Base-by-base conservation (phyloP, 2,797 vertebrate genomes). In the Silurus lanzhouensis region DNA sequence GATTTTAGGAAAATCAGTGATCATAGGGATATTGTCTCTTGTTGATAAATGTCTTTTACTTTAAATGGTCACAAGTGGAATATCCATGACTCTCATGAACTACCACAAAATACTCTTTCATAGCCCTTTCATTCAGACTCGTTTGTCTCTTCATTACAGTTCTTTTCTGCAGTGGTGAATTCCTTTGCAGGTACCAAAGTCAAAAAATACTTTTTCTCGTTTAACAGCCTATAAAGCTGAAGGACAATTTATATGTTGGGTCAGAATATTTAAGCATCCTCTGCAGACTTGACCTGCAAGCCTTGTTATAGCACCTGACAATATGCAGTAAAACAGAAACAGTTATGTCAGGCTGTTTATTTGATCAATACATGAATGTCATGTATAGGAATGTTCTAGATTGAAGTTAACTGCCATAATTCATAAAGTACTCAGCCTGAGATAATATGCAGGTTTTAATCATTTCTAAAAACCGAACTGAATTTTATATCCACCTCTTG, bases 31-130 rank as follows among this genome's bases (percentile, higher is more conserved):
- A 66, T 66, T 81, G 61, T 52, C 44, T 80, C 38, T 48, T 78
- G 57, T 78, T 78, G 57, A 78, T 44, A 78, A 20, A 19, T 19
- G 72, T 3, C n/a, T 75, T 75, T 78, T 10, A 78, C 10, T 78
- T 27, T 66, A 64, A 64, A 78, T n/a, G 27, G 3, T 44, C 31
- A 1, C 31, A 78, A 63, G 58, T 44, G 20, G 10, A 78, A 61
- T 78, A 78, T 38, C 57, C 31, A 38, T 77, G 55, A 60, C 22
- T 44, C 20, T 25, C 14, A n/a, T 63, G 31, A 61, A 78, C 31
- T 63, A n/a, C 22, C 22, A 63, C 22, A 79, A 79, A 25, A 61
- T 58, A 63, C 58, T 14, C 19, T 14, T 31, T 38, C 38, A 38
- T 38, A 78, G 19, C 58, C 58, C 31, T 38, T 48, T 79, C 14